Conservation (phyloP, 2,113 vertebrate genomes). For the Vulpes vulpes region DNA sequence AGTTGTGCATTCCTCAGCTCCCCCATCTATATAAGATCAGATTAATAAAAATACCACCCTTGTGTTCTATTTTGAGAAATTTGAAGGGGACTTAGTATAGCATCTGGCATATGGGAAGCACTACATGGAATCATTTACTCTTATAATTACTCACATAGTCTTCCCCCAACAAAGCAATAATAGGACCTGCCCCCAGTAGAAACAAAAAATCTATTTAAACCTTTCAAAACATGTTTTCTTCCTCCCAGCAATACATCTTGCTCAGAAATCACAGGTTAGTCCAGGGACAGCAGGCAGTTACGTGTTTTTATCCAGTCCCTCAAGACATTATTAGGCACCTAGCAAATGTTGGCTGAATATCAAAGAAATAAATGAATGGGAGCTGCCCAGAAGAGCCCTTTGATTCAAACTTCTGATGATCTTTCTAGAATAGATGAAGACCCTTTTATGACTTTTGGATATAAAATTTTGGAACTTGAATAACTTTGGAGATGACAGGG, state of each 20-base stretch:
- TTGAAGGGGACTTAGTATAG: background rate
- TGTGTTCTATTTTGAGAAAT: background rate
- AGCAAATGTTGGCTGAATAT: background rate
- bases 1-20: background rate
- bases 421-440: background rate
- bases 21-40: background rate
- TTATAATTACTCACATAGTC: background rate
- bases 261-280: background rate
- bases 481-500: background rate
- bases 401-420: background rate
- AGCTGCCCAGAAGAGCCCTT: background rate
- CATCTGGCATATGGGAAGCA: background rate
- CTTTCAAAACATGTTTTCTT: background rate
- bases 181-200: background rate
- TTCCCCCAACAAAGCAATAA: background rate
- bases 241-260: background rate
- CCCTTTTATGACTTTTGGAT: background rate
- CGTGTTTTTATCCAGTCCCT: background rate
- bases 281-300: too few relatives aligned
- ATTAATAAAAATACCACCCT: background rate
- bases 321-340: background rate
- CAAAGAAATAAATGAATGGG: background rate
- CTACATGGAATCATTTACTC: background rate
- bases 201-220: background rate
- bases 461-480: background rate